A percentile compares a stretch with the other conserved stretches of the same genome.
These are phyloP conservation scores for Pandemis corylana DNA, from an alignment of 2,888 invertebrate genomes.

Conservation along the genomic window DNA sequence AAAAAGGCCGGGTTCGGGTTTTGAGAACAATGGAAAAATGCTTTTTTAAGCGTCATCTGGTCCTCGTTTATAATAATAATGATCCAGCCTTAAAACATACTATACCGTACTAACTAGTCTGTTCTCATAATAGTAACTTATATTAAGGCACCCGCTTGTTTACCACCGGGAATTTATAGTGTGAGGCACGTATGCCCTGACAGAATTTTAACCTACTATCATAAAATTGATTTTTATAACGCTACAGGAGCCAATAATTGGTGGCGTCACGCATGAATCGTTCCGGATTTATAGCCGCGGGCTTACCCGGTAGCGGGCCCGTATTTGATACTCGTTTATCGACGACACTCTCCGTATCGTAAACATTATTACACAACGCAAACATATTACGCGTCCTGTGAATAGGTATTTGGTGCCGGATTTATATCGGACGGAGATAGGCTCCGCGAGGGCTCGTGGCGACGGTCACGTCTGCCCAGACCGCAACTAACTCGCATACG, in stretches of 20 bases:
- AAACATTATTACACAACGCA: constrained; percentile 41
- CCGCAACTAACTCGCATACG: constrained; percentile 1
- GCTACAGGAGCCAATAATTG: not conserved
- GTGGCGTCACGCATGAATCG: constrained; percentile 2
- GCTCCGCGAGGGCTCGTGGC: constrained; percentile 32
- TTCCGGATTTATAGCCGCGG: constrained; percentile 8
- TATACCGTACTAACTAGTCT: not conserved
- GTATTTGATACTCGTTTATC: constrained; percentile 39
- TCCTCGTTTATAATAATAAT: not conserved
- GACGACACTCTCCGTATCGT: constrained; percentile 35
- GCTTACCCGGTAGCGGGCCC: constrained; percentile 15
- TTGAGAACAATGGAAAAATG: not conserved
- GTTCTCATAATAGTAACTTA: not conserved
- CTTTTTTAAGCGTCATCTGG: constrained; percentile 1
- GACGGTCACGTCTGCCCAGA: constrained; percentile 34
- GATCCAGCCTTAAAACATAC: not conserved
- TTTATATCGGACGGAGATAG: constrained; percentile 30
- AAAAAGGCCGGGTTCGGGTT: not conserved
- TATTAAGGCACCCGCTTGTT: not conserved
- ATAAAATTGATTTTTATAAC: not conserved
- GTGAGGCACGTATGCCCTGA: not conserved
- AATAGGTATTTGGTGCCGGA: constrained; percentile 13
- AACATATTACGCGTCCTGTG: constrained; percentile 39
- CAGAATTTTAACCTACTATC: not conserved
- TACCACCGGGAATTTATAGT: not conserved